phyloP scores from a whole-genome alignment of 23 tunicate species.

The Pegea sp. region DNA sequence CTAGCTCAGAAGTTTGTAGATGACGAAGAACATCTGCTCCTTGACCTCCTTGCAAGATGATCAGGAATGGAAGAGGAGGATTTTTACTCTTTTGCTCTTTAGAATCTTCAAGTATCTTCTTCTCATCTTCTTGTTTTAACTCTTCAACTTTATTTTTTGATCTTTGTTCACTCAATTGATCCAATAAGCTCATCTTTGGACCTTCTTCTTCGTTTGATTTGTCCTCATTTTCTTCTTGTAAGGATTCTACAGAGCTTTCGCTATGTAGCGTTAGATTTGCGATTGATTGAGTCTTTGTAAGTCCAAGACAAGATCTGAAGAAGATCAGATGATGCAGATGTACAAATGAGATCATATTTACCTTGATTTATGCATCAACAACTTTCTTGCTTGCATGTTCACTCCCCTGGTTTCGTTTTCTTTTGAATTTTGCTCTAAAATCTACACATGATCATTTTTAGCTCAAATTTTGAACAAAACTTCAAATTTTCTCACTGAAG shows the following conservation, averaged over 20 bases:
- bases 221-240: too few relatives aligned
- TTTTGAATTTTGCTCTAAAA: conserved; percentile 12
- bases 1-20: not conserved
- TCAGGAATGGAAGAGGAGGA: conserved; percentile 36
- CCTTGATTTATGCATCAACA: conserved; percentile 52
- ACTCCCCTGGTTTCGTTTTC: conserved; percentile 47
- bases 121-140: not conserved
- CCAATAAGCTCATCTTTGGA: too few relatives aligned
- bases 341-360: conserved; percentile 4
- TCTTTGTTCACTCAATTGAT: too few relatives aligned
- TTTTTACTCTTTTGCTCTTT: conserved; percentile 2
- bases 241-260: too few relatives aligned
- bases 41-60: conserved; percentile 52
- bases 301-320: too few relatives aligned
- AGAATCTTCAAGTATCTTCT: not conserved
- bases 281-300: too few relatives aligned
- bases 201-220: too few relatives aligned
- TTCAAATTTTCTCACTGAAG: conserved; percentile 49
- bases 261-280: too few relatives aligned
- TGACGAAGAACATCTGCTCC: conserved; percentile 4
- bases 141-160: not conserved
- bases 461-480: not conserved
- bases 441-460: not conserved
- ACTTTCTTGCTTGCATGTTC: conserved; percentile 66
- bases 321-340: too few relatives aligned